Conservation (phyloP, 2,113 vertebrate genomes). For the Porphyrio hochstetteri region DNA sequence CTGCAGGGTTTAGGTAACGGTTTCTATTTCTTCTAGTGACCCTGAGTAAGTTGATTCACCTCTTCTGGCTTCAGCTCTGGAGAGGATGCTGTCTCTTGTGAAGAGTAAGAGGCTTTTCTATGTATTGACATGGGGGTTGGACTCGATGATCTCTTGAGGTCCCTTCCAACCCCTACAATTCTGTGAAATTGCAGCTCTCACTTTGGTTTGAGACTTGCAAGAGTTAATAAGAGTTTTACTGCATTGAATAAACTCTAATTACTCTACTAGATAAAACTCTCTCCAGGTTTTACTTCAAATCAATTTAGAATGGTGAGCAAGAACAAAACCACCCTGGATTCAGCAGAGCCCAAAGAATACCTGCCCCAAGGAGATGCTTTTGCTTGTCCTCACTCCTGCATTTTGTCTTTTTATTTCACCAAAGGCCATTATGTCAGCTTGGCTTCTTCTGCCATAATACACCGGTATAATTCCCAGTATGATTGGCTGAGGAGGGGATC, state of each 20-base stretch:
- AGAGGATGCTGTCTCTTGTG: background rate
- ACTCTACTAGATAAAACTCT: too few species aligned
- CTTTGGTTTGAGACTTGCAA: background rate
- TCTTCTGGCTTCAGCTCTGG: background rate
- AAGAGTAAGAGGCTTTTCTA: accelerated
- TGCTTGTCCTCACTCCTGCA: background rate
- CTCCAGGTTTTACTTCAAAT: background rate
- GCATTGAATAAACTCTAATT: too few species aligned
- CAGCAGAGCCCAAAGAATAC: background rate
- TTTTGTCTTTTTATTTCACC: background rate
- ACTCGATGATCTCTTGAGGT: too few species aligned
- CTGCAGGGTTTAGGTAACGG: background rate
- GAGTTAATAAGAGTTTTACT: background rate
- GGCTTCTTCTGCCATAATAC: background rate
- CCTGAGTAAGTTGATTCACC: background rate
- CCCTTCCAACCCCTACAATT: too few species aligned
- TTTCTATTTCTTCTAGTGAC: background rate
- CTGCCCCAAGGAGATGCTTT: background rate
- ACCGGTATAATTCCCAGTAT: background rate
- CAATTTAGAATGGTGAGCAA: background rate
- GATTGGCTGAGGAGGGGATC: background rate
- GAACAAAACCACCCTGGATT: background rate
- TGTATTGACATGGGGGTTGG: background rate
- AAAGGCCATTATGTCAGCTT: background rate
- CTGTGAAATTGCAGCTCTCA: background rate